A percentile compares a stretch with the other conserved stretches of the same genome.
phyloP scores from a whole-genome alignment of 2,113 vertebrate genomes.

The Toxostoma redivivum region DNA sequence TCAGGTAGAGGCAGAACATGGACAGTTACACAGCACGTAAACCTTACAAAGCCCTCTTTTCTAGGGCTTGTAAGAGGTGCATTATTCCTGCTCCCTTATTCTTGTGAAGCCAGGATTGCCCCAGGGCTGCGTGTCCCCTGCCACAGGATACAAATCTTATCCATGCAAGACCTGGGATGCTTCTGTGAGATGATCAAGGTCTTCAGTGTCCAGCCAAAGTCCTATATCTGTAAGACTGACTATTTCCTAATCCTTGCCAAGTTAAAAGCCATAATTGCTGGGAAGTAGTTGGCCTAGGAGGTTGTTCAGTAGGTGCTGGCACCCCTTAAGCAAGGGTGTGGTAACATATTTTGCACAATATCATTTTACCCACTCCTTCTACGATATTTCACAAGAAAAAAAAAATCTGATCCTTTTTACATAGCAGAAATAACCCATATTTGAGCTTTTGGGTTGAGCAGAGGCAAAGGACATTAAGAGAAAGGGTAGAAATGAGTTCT shows the following conservation, averaged over 20 bases:
- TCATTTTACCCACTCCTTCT: background rate
- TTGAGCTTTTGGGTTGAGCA: background rate
- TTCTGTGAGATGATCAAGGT: background rate
- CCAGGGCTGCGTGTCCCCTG: no score
- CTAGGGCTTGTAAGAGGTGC: background rate
- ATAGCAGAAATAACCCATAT: background rate
- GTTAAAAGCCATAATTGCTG: background rate
- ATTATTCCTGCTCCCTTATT: background rate
- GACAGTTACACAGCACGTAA: background rate
- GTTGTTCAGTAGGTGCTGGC: background rate
- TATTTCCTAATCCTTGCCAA: background rate
- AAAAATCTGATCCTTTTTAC: background rate
- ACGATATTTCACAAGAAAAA: background rate
- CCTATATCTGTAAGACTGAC: background rate
- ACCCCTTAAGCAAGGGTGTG: background rate
- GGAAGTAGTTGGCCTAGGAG: background rate
- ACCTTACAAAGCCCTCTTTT: background rate
- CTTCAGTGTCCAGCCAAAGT: background rate
- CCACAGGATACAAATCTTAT: rapidly evolving
- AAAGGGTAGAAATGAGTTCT: background rate
- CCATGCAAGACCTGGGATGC: background rate
- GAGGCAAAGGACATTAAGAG: background rate
- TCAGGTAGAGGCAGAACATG: background rate
- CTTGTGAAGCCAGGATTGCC: background rate
- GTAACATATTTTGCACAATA: background rate